Evolutionary conservation across 2,113 vertebrate species (phyloP).

Genomic region (Nicator chloris): DNA sequence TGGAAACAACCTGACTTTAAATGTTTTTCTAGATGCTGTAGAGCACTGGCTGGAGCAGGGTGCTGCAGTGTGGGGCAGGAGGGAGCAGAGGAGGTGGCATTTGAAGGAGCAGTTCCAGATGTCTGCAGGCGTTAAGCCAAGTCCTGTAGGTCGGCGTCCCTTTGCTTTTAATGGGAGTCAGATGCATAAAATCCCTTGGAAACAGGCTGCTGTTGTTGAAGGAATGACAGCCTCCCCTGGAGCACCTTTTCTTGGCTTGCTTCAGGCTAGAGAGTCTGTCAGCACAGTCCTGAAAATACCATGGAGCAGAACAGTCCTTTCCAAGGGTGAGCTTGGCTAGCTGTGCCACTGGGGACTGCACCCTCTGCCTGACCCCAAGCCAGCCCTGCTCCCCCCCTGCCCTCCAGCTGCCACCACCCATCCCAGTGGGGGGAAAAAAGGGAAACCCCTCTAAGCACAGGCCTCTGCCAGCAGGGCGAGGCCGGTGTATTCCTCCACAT

Average conservation of each 20-base stretch:
- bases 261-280: neutral
- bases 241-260: neutral
- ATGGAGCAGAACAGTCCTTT: neutral
- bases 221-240: neutral
- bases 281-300: neutral
- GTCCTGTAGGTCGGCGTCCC: fast-evolving
- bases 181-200: neutral
- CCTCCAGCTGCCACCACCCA: neutral
- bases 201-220: neutral
- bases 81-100: neutral
- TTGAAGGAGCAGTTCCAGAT: neutral
- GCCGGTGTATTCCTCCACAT: fast-evolving
- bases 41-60: neutral
- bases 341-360: neutral
- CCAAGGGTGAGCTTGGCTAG: neutral
- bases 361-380: neutral
- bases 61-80: neutral
- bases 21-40: neutral
- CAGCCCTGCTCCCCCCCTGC: neutral
- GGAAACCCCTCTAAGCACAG: neutral
- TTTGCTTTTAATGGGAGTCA: neutral
- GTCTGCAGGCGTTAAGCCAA: neutral
- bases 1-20: neutral
- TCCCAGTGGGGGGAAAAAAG: fast-evolving
- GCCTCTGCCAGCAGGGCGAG: neutral